Base-by-base conservation (phyloP, 37 sponge, comb jelly and placozoan species). In the Sycon ciliatum region DNA sequence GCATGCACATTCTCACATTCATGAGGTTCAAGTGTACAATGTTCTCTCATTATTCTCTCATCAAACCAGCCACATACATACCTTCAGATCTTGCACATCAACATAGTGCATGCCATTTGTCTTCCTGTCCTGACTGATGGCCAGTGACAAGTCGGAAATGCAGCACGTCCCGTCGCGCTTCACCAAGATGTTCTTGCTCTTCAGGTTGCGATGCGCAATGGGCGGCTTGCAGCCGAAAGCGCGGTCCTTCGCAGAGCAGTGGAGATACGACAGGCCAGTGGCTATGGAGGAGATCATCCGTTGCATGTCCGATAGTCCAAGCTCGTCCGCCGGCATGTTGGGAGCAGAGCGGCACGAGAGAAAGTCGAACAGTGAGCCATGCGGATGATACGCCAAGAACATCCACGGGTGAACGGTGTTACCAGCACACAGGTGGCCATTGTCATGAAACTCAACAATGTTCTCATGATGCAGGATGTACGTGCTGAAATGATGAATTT, bases 161-260 rank as follows among this genome's bases (percentile, higher is more conserved):
- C 88, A 87, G 56, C 85, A 84, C 18, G 79, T 78, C 23, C 46
- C 28, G 80, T 84, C 67, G 32, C 46, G 30, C 76, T 92, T 87
- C 29, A 92, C 88, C 39, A 92, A 67, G 24, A 92, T 79, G 52
- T 92, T 92, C 79, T 65, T 82, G 57, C 79, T 80, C 55, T 87
- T 92, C 38, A 92, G 65, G 46, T 92, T 85, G 33, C 93, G 39
- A 69, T 92, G 93, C 49, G 89, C 94, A 23, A 93, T 91, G 23
- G 79, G 75, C 0, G 82, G 79, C 39, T 85, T 89, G 56, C 69
- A n/a, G n/a, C n/a, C n/a, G n/a, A n/a, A n/a, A n/a, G n/a, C n/a
- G n/a, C n/a, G n/a, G n/a, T 83, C 90, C 4, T 71, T 60, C 3
- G 85, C 72, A 42, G 84, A 86, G 0, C 69, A 39, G 63, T 89